These are phyloP conservation scores for Pleuronectes platessa DNA, from an alignment of 2,113 vertebrate species.

Conservation along the genomic window DNA sequence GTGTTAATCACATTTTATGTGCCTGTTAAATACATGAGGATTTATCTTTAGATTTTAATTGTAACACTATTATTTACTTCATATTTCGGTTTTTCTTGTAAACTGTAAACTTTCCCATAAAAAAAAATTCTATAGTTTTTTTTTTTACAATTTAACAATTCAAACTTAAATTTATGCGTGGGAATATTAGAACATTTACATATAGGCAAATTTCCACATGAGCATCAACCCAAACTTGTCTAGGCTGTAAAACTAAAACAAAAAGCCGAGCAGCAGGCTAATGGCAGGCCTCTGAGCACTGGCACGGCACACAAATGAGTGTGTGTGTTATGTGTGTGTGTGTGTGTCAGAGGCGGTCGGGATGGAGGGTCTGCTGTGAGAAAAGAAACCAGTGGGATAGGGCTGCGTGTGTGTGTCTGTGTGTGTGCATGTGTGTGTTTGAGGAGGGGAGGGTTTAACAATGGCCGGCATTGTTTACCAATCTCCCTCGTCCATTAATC, in stretches of 20 bases:
- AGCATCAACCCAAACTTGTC: conserved; percentile 20
- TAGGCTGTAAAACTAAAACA: conserved; percentile 13
- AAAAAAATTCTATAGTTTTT: too few relatives aligned
- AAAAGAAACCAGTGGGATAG: conserved; percentile 60
- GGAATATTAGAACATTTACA: not conserved
- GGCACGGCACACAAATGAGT: conserved; percentile 37
- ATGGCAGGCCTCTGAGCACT: conserved; percentile 47
- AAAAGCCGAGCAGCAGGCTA: conserved; percentile 49
- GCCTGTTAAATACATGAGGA: not conserved
- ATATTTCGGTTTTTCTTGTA: not conserved
- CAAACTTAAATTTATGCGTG: not conserved
- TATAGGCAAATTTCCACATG: conserved; percentile 1
- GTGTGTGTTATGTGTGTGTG: conserved; percentile 11
- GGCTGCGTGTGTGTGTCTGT: conserved; percentile 41
- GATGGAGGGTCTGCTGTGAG: conserved; percentile 58
- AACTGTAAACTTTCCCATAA: not conserved
- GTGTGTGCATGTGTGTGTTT: conserved; percentile 24
- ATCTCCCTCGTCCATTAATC: conserved; percentile 81
- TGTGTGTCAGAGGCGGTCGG: conserved; percentile 15
- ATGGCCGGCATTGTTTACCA: conserved; percentile 80
- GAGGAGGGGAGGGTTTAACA: conserved; percentile 59
- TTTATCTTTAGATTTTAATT: not conserved
- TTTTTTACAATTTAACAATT: too few relatives aligned
- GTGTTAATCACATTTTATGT: conserved; percentile 2
- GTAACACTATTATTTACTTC: not conserved